Conservation (phyloP, 2,113 vertebrate species). For the Apteryx mantelli region DNA sequence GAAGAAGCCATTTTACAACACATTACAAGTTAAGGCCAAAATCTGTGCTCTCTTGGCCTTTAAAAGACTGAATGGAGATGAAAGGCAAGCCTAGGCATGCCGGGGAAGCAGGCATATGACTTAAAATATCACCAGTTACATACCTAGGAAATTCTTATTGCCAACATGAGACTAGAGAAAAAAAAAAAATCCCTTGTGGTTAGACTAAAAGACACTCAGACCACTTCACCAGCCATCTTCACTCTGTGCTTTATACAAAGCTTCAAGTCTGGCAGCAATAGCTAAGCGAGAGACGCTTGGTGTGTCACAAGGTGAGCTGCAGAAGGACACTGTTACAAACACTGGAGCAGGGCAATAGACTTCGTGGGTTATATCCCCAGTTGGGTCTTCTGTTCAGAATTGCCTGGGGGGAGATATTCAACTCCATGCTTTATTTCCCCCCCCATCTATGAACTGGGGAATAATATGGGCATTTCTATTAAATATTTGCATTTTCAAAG, state of each 20-base stretch:
- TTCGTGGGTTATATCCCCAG: rapidly evolving
- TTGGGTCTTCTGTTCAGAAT: neutral
- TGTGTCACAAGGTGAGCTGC: neutral
- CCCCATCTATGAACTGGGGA: neutral
- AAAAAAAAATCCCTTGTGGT: neutral
- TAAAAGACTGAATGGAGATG: neutral
- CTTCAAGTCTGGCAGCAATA: neutral
- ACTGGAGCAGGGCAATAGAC: neutral
- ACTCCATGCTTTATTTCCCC: neutral
- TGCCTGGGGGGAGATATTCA: neutral
- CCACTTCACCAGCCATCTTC: neutral
- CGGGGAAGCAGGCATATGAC: neutral
- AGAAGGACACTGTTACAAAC: neutral
- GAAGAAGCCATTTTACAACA: neutral
- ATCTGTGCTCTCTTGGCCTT: neutral
- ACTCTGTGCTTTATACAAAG: neutral
- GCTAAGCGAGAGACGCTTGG: neutral
- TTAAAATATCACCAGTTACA: neutral
- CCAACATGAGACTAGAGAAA: neutral
- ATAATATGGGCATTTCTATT: neutral
- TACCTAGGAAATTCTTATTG: neutral
- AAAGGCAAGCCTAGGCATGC: neutral
- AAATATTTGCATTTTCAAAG: neutral
- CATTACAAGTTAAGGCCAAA: slow-evolving; percentile 2
- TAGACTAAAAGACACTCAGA: neutral